Percentiles rank a stretch among this genome's conserved stretches.
Conservation (phyloP, 2,888 invertebrate genomes). For the Apomyelois bistriatella region DNA sequence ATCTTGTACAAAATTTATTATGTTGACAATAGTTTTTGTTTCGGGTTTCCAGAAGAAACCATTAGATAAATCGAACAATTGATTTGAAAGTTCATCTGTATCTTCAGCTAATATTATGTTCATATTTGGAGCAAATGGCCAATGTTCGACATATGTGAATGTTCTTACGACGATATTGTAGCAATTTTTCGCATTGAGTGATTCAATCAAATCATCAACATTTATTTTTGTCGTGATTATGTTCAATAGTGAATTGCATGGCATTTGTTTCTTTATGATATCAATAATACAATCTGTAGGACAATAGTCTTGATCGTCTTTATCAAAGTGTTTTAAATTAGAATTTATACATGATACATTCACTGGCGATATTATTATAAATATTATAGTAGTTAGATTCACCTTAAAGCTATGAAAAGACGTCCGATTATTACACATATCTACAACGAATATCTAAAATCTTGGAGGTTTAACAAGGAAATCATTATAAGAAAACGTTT, state of each 20-base stretch:
- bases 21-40: conserved; percentile 39
- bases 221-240: background rate
- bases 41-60: conserved; percentile 50
- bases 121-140: conserved; percentile 17
- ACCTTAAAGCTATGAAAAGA: background rate
- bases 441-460: background rate
- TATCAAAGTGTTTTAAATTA: background rate
- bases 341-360: background rate
- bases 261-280: conserved; percentile 13
- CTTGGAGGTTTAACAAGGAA: background rate
- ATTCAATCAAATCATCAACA: background rate
- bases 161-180: conserved; percentile 15
- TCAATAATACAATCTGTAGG: conserved; percentile 9
- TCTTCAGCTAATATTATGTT: conserved; percentile 41
- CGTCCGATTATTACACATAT: background rate
- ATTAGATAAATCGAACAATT: conserved; percentile 30
- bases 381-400: background rate
- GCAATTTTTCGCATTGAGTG: conserved; percentile 10
- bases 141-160: background rate
- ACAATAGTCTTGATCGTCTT: background rate
- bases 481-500: background rate
- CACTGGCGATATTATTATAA: background rate
- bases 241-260: conserved; percentile 7
- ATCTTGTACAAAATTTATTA: conserved; percentile 25
- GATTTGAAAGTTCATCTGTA: conserved; percentile 26